Evolutionary conservation across 2,113 vertebrate species (phyloP), one percentile per base, ranked within the genome.

Genomic region (Phainopepla nitens): DNA sequence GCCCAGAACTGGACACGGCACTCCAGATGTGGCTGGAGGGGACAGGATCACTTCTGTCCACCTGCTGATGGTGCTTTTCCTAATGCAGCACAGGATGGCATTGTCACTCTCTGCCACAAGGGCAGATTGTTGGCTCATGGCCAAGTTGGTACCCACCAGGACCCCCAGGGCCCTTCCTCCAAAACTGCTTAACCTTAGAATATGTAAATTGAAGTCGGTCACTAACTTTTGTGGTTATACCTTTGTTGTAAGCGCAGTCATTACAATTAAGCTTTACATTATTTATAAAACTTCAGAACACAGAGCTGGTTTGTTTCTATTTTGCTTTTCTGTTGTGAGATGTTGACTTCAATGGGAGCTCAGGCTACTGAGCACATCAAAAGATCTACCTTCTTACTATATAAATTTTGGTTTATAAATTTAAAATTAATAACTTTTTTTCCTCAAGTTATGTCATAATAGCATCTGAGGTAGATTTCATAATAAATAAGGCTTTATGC

Each of bases 401-500:
- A 75, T 96, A 92, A 97, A 90, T 89, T 94, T 97, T 61, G 36
- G 65, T 92, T 96, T 97, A 78, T 93, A 87, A 89, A 89, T 84
- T 66, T 75, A 49, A 97, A 96, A 85, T 89, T 76, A 69, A 87
- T 90, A 90, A 47, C 72, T 73, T 92, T 49, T 97, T 90, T 33
- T 39, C 39, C 47, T 85, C 53, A 42, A 82, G 45, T 93, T 93
- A 66, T 94, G 69, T 95, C 97, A 97, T 95, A 93, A 96, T 96
- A 95, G 75, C 97, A 94, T 94, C 87, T 97, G 92, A 96, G 94
- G 69, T 94, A 80, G 90, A 87, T 94, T 90, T 95, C 93, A 85
- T 96, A 97, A 97, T 95, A 97, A 96, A 94, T 96, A 96, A 94
- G 96, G 89, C 89, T 64, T 88, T 89, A 65, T 81, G 83, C 96